Evolutionary conservation across 2,113 vertebrate species (phyloP).

Genomic region (Rhegmatorhina hoffmannsi): DNA sequence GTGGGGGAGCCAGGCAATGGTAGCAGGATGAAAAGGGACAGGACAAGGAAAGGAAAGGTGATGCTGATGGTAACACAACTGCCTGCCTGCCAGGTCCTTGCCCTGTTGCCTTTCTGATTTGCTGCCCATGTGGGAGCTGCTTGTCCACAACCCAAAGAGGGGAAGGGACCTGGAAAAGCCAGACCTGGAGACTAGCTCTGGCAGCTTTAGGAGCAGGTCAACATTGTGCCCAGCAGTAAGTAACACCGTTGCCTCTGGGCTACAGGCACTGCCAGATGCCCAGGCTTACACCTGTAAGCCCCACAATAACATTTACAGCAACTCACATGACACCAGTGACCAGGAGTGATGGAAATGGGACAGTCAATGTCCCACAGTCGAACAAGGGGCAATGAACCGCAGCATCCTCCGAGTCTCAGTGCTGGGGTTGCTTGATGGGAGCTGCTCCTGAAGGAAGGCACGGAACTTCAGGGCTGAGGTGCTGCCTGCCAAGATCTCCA

Average conservation of each 20-base stretch:
- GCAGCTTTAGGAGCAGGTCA: not conserved
- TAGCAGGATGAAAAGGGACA: not conserved
- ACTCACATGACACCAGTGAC: not conserved
- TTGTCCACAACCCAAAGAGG: not conserved
- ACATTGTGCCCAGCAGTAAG: not conserved
- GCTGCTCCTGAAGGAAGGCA: not conserved
- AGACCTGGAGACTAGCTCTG: not conserved
- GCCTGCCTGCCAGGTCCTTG: not conserved
- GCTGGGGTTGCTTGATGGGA: not conserved
- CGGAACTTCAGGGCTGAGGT: not conserved
- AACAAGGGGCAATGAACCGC: not conserved
- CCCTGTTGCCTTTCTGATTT: not conserved
- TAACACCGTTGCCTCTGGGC: not conserved
- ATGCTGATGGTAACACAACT: not conserved
- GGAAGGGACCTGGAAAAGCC: not conserved
- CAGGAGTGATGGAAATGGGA: accelerated
- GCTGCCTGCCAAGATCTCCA: not conserved
- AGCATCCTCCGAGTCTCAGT: not conserved
- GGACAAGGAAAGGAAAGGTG: not conserved
- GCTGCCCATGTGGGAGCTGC: accelerated
- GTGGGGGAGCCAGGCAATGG: not conserved
- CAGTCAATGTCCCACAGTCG: accelerated
- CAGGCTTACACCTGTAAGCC: not conserved
- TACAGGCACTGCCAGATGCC: not conserved
- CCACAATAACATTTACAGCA: not conserved